A percentile compares a stretch with the other conserved stretches of the same genome.
Conservation (phyloP, 2,888 invertebrate genomes). For the Idaea biselata region DNA sequence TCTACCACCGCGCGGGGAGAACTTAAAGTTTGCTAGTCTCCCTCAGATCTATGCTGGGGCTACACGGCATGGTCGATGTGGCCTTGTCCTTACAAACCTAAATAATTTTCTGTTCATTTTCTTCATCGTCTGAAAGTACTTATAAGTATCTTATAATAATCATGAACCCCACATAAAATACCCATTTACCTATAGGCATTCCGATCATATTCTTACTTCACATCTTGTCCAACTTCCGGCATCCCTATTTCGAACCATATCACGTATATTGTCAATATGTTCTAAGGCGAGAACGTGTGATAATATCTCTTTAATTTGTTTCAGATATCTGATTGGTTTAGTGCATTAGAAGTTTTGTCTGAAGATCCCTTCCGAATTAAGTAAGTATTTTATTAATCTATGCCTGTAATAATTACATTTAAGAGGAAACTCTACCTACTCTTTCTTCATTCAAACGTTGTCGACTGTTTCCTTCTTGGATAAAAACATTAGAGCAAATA, state of each 20-base stretch:
- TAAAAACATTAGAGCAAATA: too few relatives aligned
- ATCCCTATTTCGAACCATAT: background rate
- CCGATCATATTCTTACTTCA: background rate
- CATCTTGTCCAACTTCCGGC: background rate
- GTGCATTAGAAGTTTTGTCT: constrained; percentile 11
- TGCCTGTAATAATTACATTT: background rate
- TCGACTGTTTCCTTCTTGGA: too few relatives aligned
- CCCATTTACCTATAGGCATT: background rate
- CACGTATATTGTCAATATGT: background rate
- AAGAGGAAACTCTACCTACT: too few relatives aligned
- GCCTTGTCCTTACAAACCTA: too few relatives aligned
- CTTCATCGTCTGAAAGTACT: too few relatives aligned
- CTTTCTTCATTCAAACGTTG: too few relatives aligned
- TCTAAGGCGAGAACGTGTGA: background rate
- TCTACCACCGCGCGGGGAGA: too few relatives aligned
- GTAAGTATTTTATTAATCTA: constrained; percentile 14
- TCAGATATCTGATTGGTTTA: constrained; percentile 11
- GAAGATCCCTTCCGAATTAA: constrained; percentile 5
- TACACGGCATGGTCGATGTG: too few relatives aligned
- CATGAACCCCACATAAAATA: background rate
- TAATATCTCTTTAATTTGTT: constrained; percentile 12
- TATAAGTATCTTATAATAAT: background rate
- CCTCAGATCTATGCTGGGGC: too few relatives aligned
- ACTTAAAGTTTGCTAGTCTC: too few relatives aligned
- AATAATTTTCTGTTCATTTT: too few relatives aligned